These are phyloP conservation scores for Myiotriccus ornatus DNA, from an alignment of 2,797 vertebrate species.

Conservation along the genomic window DNA sequence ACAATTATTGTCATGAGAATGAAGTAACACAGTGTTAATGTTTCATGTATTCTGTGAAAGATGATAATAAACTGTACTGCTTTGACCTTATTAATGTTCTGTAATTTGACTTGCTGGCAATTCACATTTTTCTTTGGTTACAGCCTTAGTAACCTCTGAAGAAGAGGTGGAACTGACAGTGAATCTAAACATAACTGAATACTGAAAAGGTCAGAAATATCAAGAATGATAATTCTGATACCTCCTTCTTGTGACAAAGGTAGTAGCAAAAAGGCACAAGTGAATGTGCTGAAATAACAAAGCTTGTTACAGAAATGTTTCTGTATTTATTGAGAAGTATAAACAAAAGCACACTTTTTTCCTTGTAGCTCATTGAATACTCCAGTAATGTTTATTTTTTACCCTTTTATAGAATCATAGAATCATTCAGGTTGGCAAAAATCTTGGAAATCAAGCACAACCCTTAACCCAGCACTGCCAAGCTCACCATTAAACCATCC, in stretches of 20 bases:
- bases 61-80: constrained; percentile 45
- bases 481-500: neutral
- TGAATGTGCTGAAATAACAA: neutral
- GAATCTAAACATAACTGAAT: constrained; percentile 7
- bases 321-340: neutral
- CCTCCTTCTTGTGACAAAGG: neutral
- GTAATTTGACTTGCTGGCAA: constrained; percentile 42
- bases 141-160: constrained; percentile 10
- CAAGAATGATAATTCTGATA: constrained; percentile 14
- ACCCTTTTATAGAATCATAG: neutral
- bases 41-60: constrained; percentile 33
- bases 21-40: constrained; percentile 21
- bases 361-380: neutral
- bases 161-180: constrained; percentile 7
- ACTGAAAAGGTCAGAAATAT: constrained; percentile 34
- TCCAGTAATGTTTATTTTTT: neutral
- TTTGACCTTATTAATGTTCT: constrained; percentile 59
- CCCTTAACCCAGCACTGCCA: neutral
- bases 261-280: neutral
- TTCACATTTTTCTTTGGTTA: constrained; percentile 24
- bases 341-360: neutral
- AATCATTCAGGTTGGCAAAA: neutral
- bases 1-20: constrained; percentile 36
- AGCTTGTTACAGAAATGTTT: neutral
- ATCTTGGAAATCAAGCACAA: neutral